phyloP scores from a whole-genome alignment of 2,113 vertebrate genomes.

The Scalopus aquaticus region DNA sequence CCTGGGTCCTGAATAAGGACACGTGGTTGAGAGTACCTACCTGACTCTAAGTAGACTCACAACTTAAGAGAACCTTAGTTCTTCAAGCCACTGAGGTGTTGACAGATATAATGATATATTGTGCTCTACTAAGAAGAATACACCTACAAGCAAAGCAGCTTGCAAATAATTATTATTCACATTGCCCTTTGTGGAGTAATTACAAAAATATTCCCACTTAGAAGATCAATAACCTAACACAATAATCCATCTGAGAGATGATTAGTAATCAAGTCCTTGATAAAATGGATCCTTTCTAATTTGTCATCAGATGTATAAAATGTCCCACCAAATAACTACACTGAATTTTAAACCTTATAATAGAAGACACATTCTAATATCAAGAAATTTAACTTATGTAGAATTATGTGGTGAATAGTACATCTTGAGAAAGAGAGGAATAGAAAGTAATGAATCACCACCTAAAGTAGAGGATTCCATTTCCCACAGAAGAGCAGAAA shows the following conservation, averaged over 20 bases:
- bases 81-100: neutral
- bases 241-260: neutral
- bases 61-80: neutral
- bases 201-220: conserved; percentile 29
- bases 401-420: neutral
- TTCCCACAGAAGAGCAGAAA: neutral
- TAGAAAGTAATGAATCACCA: neutral
- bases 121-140: neutral
- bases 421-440: neutral
- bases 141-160: neutral
- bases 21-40: neutral
- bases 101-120: neutral
- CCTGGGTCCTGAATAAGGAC: neutral
- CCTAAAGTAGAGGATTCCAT: neutral
- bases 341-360: neutral
- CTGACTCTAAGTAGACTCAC: neutral
- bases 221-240: conserved; percentile 43
- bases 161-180: neutral
- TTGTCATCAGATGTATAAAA: conserved; percentile 41
- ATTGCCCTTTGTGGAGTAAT: conserved; percentile 1
- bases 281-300: conserved; percentile 34
- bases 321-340: neutral
- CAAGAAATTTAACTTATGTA: neutral
- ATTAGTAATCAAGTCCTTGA: conserved; percentile 9
- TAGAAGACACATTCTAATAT: neutral